These are phyloP conservation scores for Pogonomyrmex californicus DNA, from an alignment of 1,140 invertebrate species.

Conservation along the genomic window DNA sequence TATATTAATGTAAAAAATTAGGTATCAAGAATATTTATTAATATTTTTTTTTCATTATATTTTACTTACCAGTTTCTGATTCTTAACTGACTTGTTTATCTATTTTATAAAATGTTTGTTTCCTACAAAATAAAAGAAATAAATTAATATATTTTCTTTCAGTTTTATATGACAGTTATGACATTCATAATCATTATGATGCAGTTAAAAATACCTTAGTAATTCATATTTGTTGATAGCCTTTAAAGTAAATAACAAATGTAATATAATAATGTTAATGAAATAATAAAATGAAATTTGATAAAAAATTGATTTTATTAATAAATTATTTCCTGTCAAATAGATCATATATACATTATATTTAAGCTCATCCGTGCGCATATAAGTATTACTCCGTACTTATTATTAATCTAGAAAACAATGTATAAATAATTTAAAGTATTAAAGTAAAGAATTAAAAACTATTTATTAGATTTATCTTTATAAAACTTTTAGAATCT, in stretches of 20 bases:
- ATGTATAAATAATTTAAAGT: too few species aligned
- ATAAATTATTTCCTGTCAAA: too few species aligned
- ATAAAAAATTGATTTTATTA: too few species aligned
- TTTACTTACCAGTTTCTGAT: background rate
- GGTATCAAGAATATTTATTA: background rate
- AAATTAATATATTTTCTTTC: background rate
- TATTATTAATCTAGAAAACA: too few species aligned
- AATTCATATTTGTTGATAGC: background rate
- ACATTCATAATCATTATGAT: background rate
- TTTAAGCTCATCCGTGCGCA: too few species aligned
- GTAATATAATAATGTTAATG: background rate
- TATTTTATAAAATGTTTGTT: background rate
- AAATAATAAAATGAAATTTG: background rate
- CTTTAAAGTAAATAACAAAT: background rate
- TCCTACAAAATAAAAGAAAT: background rate
- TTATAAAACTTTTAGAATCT: too few species aligned
- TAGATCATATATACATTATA: too few species aligned
- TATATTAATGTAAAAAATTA: background rate
- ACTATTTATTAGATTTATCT: too few species aligned
- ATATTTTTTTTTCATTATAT: too few species aligned
- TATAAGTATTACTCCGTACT: too few species aligned
- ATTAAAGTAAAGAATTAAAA: too few species aligned
- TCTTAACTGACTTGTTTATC: background rate
- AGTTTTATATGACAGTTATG: background rate
- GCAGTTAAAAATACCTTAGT: background rate